These are phyloP conservation scores for Gallinago jamesoni DNA, from an alignment of 2,113 vertebrate species.

Conservation along the genomic window DNA sequence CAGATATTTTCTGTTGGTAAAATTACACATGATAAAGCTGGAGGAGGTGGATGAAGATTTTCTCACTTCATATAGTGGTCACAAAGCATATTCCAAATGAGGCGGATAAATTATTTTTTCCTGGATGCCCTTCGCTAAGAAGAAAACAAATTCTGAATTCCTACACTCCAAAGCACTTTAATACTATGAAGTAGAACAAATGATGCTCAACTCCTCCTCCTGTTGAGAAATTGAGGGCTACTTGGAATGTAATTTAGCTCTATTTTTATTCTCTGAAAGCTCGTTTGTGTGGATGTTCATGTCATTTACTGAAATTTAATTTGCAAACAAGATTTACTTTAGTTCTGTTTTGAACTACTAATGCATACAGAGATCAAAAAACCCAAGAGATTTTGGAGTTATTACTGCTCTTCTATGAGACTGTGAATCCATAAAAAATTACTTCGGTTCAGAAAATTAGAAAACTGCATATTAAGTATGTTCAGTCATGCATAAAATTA, in stretches of 20 bases:
- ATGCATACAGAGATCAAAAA: conserved; percentile 40
- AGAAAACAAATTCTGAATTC: neutral
- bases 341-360: conserved; percentile 50
- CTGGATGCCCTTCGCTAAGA: neutral
- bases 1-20: neutral
- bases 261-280: conserved; percentile 11
- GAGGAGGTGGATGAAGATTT: neutral
- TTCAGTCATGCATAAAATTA: conserved; percentile 23
- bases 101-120: neutral
- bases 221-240: neutral
- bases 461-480: conserved; percentile 29
- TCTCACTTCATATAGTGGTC: neutral
- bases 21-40: neutral
- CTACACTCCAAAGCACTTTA: neutral
- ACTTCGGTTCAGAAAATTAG: conserved; percentile 41
- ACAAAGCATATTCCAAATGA: neutral
- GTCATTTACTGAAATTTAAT: conserved; percentile 45
- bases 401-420: conserved; percentile 2
- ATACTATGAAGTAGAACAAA: neutral
- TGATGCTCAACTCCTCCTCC: neutral
- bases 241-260: neutral
- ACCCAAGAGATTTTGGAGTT: neutral
- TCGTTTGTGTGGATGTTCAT: neutral
- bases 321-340: conserved; percentile 41
- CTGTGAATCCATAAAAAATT: conserved; percentile 34